Percentiles rank a stretch among this genome's conserved stretches.
Conservation (phyloP, 1,140 invertebrate species). For the Drosophila ironensis region DNA sequence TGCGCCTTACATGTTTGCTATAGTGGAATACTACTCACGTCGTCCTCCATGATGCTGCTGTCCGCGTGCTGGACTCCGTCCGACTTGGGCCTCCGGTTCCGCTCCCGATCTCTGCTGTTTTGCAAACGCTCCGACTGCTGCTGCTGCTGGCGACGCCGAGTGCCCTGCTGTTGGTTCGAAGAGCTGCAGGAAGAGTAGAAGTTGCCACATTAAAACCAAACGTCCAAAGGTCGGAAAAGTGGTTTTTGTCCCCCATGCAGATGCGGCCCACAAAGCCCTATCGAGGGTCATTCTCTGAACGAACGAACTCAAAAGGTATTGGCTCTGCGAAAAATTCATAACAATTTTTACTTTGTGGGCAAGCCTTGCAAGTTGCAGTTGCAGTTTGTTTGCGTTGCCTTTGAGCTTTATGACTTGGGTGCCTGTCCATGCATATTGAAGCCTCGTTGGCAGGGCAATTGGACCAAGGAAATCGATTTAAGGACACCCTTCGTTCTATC, state of each 20-base stretch:
- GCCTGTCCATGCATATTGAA: slow-evolving; percentile 21
- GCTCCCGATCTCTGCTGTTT: slow-evolving; percentile 67
- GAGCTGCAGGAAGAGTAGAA: slow-evolving; percentile 41
- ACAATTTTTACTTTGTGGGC: background rate
- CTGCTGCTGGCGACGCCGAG: slow-evolving; percentile 57
- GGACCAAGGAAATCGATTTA: background rate
- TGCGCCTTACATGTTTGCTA: background rate
- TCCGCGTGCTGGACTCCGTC: slow-evolving; percentile 79
- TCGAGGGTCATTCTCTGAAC: too few species aligned
- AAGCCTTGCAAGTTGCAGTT: background rate
- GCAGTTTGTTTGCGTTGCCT: background rate
- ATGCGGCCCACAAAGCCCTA: too few species aligned
- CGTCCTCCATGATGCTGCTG: slow-evolving; percentile 80
- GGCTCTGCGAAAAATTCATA: background rate
- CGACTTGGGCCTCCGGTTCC: slow-evolving; percentile 71
- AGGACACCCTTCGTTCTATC: background rate
- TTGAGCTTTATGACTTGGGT: slow-evolving; percentile 14
- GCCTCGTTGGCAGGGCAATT: slow-evolving; percentile 14
- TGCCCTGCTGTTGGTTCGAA: slow-evolving; percentile 48
- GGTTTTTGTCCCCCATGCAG: too few species aligned
- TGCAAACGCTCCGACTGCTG: slow-evolving; percentile 66
- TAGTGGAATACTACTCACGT: slow-evolving; percentile 49
- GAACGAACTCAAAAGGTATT: too few species aligned
- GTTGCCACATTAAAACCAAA: slow-evolving; percentile 35
- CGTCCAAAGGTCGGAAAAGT: slow-evolving; percentile 25